Evolutionary conservation across 30 jellyfish, hydroid and myxozoan species (phyloP).

Genomic region (Euphysa ruthae): DNA sequence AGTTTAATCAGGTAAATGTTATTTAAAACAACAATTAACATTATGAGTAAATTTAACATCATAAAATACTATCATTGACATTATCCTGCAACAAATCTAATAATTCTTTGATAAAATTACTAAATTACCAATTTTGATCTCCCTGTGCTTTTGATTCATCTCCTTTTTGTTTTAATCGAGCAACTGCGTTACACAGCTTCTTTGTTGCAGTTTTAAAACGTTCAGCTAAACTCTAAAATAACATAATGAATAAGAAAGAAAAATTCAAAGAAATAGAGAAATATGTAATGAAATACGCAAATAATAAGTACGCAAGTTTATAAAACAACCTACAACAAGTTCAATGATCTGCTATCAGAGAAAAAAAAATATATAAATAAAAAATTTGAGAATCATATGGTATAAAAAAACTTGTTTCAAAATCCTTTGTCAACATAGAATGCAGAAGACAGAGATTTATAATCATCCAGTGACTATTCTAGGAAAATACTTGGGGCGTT

Average conservation of each 20-base stretch:
- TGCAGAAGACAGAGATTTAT: no score
- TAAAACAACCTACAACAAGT: background rate
- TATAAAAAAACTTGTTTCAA: background rate
- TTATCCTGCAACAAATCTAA: no score
- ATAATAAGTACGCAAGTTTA: background rate
- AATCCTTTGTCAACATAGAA: no score
- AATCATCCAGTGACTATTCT: no score
- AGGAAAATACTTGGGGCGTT: no score
- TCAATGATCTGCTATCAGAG: background rate
- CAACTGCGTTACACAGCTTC: conserved; percentile 63
- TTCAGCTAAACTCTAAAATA: conserved; percentile 58
- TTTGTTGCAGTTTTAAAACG: conserved; percentile 42
- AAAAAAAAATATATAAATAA: background rate
- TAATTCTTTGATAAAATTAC: background rate
- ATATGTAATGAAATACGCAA: no score
- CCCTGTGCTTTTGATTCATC: conserved; percentile 48
- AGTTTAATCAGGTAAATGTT: no score
- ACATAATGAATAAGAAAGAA: no score
- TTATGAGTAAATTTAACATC: no score
- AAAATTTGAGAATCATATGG: background rate
- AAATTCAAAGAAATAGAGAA: no score
- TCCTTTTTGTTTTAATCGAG: conserved; percentile 52
- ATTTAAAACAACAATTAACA: no score
- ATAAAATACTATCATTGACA: no score
- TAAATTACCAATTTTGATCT: conserved; percentile 51